A percentile compares a stretch with the other conserved stretches of the same genome.
phyloP scores from a whole-genome alignment of 2,888 invertebrate species.

The Ligdia adustata region DNA sequence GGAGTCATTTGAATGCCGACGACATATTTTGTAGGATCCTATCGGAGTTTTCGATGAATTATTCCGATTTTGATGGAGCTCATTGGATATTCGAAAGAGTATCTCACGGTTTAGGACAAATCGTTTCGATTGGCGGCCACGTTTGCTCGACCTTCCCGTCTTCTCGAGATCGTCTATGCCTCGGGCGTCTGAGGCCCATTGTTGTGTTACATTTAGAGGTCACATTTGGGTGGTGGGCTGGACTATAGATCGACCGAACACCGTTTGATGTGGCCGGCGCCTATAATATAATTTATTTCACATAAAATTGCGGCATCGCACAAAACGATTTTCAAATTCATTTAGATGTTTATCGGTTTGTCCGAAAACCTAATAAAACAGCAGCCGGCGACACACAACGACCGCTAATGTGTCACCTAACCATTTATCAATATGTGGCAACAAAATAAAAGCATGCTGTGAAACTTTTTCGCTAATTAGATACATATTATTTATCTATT shows the following conservation, averaged over 20 bases:
- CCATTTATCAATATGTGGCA: constrained; percentile 32
- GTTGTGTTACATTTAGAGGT: constrained; percentile 35
- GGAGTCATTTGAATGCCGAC: constrained; percentile 69
- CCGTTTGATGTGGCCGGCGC: constrained; percentile 70
- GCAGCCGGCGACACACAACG: constrained; percentile 50
- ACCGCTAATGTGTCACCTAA: constrained; percentile 32
- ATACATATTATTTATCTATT: constrained; percentile 9
- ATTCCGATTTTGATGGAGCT: constrained; percentile 41
- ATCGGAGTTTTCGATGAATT: constrained; percentile 44
- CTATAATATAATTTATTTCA: constrained; percentile 63
- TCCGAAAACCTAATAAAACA: constrained; percentile 71
- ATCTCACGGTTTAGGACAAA: constrained; percentile 60
- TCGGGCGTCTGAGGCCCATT: constrained; percentile 32
- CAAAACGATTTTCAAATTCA: constrained; percentile 68
- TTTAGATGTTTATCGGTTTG: constrained; percentile 78
- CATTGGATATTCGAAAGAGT: constrained; percentile 61
- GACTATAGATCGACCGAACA: constrained; percentile 39
- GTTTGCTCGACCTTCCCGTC: constrained; percentile 45
- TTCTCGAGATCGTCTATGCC: constrained; percentile 42
- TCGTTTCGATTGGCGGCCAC: constrained; percentile 45
- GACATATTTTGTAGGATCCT: constrained; percentile 63
- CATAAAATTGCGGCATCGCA: constrained; percentile 67
- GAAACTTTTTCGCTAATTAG: constrained; percentile 20
- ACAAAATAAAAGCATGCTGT: constrained; percentile 26
- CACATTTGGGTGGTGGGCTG: constrained; percentile 40